phyloP scores from a whole-genome alignment of 2,797 vertebrate species.

The Luscinia megarhynchos region DNA sequence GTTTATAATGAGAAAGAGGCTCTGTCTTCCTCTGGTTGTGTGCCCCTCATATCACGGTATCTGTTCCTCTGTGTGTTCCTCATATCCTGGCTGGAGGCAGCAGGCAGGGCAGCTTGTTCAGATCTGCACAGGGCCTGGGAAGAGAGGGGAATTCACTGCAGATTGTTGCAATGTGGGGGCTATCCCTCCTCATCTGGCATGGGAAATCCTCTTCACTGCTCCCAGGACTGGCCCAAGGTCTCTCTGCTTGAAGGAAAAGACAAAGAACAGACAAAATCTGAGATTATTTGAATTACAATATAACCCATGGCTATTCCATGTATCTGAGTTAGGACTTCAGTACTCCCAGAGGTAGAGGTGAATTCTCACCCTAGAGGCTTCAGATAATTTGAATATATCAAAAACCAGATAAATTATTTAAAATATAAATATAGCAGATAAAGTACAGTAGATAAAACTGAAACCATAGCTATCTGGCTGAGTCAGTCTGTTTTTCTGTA shows the following conservation, averaged over 20 bases:
- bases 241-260: background rate
- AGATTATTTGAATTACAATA: background rate
- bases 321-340: background rate
- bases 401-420: background rate
- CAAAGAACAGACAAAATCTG: background rate
- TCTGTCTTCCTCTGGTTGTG: background rate
- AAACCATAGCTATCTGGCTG: background rate
- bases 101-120: background rate
- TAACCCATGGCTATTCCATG: background rate
- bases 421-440: background rate
- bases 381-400: background rate
- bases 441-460: background rate
- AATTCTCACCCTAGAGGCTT: background rate
- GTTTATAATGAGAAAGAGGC: background rate
- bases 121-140: background rate
- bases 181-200: background rate
- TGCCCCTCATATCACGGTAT: background rate
- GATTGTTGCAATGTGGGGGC: fast-evolving
- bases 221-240: background rate
- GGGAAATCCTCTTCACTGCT: background rate
- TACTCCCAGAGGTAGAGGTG: background rate
- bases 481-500: conserved; percentile 2
- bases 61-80: background rate
- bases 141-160: background rate
- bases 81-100: background rate